phyloP scores from a whole-genome alignment of 2,888 invertebrate genomes.

The Loripinus fragilis region DNA sequence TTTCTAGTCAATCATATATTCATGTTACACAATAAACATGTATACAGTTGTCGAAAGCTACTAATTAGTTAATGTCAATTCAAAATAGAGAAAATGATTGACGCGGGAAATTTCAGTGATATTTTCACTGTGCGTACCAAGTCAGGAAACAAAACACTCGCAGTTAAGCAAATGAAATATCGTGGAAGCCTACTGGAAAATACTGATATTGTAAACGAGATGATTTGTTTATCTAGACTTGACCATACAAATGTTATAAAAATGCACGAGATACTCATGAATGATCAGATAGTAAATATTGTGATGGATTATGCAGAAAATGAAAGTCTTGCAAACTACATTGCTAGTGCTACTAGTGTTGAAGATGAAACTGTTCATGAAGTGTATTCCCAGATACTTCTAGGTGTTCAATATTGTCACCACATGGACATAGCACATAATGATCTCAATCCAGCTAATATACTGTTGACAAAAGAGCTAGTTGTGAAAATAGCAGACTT shows the following conservation, averaged over 20 bases:
- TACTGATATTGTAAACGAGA: slow-evolving; percentile 61
- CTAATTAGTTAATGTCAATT: too few relatives aligned
- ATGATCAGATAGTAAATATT: slow-evolving; percentile 42
- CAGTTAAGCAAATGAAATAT: slow-evolving; percentile 60
- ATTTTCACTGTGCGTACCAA: slow-evolving; percentile 52
- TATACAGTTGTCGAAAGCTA: too few relatives aligned
- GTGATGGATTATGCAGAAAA: slow-evolving; percentile 66
- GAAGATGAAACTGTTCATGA: slow-evolving; percentile 29
- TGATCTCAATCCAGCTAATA: slow-evolving; percentile 62
- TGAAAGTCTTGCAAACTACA: slow-evolving; percentile 57
- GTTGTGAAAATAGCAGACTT: slow-evolving; percentile 66
- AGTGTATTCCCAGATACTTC: slow-evolving; percentile 54
- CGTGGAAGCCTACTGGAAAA: slow-evolving; percentile 51
- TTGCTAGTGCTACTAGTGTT: slow-evolving; percentile 24
- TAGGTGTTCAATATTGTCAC: slow-evolving; percentile 62
- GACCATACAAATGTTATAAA: slow-evolving; percentile 59
- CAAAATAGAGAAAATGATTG: slow-evolving; percentile 58
- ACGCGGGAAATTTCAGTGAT: slow-evolving; percentile 66
- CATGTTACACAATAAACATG: too few relatives aligned
- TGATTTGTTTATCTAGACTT: slow-evolving; percentile 57
- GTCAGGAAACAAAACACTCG: slow-evolving; percentile 41
- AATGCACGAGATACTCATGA: slow-evolving; percentile 54
- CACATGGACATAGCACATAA: slow-evolving; percentile 57
- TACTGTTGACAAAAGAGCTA: slow-evolving; percentile 49
- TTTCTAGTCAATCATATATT: too few relatives aligned